Base-by-base conservation (phyloP, 2,888 invertebrate genomes). In the Hypomecis punctinalis region DNA sequence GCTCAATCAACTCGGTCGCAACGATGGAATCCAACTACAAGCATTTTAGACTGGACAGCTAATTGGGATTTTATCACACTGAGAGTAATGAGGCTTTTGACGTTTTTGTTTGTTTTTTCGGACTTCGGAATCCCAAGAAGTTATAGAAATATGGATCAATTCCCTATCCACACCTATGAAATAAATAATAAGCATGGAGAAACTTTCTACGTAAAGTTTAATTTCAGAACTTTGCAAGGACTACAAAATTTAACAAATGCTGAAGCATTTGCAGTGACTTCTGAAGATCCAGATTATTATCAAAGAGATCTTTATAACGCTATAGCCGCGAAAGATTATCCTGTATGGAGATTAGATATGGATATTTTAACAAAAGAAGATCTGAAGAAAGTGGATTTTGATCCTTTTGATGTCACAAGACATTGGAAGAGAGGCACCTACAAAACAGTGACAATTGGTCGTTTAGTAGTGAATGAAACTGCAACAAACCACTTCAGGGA, bases 71-170 rank as follows among this genome's bases (percentile, higher is more conserved):
- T 93, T 68, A 73, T 93, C 36, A 86, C 89, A 1, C 75, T 90
- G 36, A 84, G 86, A 10, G 94, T 94, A 0, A 97, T 97, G 83
- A 93, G 96, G 0, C 94, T 95, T 1, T 97, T 98, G 80, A 46
- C 96, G 76, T 90, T 95, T n/a, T 92, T 96, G 84, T 95, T 97
- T 86, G 85, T 97, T 69, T 96, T 97, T 78, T 94, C 96, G 6
- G 98, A 98, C 86, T 94, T 97, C 72, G 98, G 98, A 36, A 96
- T 96, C 69, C 98, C 98, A 0, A 96, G 98, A 83, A 98, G 98
- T 4, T 96, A 95, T 85, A 94, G 97, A 36, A 95, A 95, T 83
- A 98, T 98, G 97, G 96, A 98, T 79, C 97, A 97, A 46, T 98
- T 97, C 76, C 97, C 97, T 5, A 96, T 97, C 0, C 98, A 98